These are phyloP conservation scores for Mesorhabditis sp. DNA, from an alignment of 2,888 invertebrate species.

Conservation along the genomic window DNA sequence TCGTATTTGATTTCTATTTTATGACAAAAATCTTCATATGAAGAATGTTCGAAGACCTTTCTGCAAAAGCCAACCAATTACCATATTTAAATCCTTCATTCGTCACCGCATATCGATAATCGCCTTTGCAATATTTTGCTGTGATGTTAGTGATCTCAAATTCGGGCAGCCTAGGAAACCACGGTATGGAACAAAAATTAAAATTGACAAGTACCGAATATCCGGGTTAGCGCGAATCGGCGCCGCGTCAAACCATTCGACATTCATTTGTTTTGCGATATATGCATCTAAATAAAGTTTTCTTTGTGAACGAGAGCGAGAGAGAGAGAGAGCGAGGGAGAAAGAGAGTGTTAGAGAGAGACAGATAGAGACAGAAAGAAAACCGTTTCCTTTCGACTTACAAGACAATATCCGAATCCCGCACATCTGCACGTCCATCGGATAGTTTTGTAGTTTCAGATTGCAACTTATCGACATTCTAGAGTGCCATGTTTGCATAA, in stretches of 20 bases:
- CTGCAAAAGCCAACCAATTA: background rate
- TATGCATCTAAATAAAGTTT: conserved; percentile 32
- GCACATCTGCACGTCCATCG: conserved; percentile 54
- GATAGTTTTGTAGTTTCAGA: conserved; percentile 36
- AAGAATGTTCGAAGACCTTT: too few relatives aligned
- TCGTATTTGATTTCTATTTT: background rate
- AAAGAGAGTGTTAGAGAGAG: too few relatives aligned
- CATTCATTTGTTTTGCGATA: conserved; percentile 33
- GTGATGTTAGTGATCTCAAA: conserved; percentile 19
- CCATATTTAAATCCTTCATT: conserved; percentile 26
- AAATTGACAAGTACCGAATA: background rate
- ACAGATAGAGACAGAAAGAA: too few relatives aligned
- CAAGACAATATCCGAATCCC: conserved; percentile 48
- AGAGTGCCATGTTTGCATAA: background rate
- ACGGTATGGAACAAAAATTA: background rate
- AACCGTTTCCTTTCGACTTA: conserved; percentile 17
- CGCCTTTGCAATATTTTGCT: conserved; percentile 20
- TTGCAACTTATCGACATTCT: conserved; percentile 38
- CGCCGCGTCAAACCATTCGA: conserved; percentile 33
- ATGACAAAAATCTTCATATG: too few relatives aligned
- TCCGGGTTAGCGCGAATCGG: conserved; percentile 19
- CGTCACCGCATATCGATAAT: conserved; percentile 35
- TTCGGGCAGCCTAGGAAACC: conserved; percentile 26
- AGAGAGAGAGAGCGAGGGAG: too few relatives aligned
- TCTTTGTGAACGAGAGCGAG: too few relatives aligned